phyloP scores from a whole-genome alignment of 2,888 invertebrate genomes.

The Cheilosia variabilis region DNA sequence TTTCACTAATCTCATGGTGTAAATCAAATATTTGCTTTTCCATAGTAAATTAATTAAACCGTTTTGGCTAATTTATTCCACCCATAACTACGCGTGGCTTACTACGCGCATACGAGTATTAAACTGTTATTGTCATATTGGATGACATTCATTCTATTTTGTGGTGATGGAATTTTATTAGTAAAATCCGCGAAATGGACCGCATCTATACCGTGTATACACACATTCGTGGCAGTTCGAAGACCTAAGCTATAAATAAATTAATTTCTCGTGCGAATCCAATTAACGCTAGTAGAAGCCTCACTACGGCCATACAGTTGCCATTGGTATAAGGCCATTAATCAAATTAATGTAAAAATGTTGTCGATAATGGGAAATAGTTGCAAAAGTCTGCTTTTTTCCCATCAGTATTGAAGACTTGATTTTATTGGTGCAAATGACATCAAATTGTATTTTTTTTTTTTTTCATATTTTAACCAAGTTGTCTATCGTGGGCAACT shows the following conservation, averaged over 20 bases:
- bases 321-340: not conserved
- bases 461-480: no score
- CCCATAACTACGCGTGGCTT: constrained; percentile 24
- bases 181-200: not conserved
- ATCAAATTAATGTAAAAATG: not conserved
- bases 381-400: no score
- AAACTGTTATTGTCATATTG: not conserved
- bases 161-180: not conserved
- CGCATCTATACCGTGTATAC: not conserved
- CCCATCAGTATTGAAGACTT: no score
- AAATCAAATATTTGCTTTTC: not conserved
- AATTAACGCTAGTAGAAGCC: constrained; percentile 18
- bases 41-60: constrained; percentile 13
- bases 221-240: not conserved
- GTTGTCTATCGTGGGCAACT: no score
- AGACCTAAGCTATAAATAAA: constrained; percentile 12
- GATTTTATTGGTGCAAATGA: no score
- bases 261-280: constrained; percentile 17
- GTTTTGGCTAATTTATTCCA: constrained; percentile 5
- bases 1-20: not conserved
- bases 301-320: not conserved
- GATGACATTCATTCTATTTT: no score
- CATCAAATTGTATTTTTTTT: no score
- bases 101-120: not conserved
- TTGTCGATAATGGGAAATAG: not conserved